phyloP scores from a whole-genome alignment of 2,888 invertebrate species.

The Aproaerema taeniolella region DNA sequence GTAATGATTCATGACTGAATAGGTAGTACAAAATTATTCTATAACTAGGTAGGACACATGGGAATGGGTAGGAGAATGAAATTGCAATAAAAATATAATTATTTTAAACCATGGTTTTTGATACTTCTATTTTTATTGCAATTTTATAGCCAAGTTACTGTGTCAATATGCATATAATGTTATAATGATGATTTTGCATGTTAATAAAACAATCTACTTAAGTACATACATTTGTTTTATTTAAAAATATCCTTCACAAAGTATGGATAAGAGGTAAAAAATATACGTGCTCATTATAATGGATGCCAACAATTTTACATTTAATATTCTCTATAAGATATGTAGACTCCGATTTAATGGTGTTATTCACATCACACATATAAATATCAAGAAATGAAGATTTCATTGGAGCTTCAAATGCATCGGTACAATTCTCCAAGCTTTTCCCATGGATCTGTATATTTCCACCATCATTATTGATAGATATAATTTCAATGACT shows the following conservation, averaged over 20 bases:
- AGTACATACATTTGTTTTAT: conserved; percentile 1
- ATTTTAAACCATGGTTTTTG: neutral
- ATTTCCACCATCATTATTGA: no score
- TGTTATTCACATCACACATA: no score
- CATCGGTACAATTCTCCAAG: no score
- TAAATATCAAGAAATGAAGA: no score
- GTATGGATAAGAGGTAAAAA: conserved; percentile 1
- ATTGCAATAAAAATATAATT: conserved; percentile 1
- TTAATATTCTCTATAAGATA: no score
- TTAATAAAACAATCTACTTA: conserved; percentile 6
- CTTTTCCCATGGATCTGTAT: no score
- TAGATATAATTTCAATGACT: no score
- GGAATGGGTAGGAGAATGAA: conserved; percentile 3
- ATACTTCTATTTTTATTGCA: neutral
- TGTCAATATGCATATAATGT: neutral
- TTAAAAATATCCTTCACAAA: conserved; percentile 1
- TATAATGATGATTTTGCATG: conserved; percentile 7
- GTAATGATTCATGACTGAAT: neutral
- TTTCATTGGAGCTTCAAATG: no score
- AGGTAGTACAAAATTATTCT: neutral
- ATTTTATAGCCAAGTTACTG: neutral
- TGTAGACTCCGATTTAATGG: no score
- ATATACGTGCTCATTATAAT: neutral
- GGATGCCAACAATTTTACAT: neutral
- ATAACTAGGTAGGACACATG: neutral